Conservation (phyloP, 1,140 invertebrate genomes). For the Oppia nitens region DNA sequence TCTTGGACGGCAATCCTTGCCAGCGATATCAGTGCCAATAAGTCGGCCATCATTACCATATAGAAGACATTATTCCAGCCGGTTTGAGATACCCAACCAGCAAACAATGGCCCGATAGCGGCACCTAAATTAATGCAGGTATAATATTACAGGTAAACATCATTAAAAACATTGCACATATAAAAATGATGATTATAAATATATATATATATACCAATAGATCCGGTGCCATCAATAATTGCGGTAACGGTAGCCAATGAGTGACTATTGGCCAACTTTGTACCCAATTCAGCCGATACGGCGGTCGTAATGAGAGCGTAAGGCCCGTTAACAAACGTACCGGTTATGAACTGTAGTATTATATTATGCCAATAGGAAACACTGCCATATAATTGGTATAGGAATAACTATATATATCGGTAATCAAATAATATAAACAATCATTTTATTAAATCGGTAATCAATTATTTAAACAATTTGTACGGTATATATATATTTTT, state of each 20-base stretch:
- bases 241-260: slow-evolving; percentile 88
- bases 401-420: slow-evolving; percentile 44
- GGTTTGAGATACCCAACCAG: slow-evolving; percentile 51
- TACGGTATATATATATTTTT: too few relatives aligned
- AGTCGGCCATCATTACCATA: slow-evolving; percentile 68
- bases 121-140: too few relatives aligned
- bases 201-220: slow-evolving; percentile 35
- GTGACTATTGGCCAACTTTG: slow-evolving; percentile 67
- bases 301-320: slow-evolving; percentile 91
- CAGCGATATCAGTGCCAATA: slow-evolving; percentile 47
- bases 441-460: slow-evolving; percentile 2
- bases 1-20: slow-evolving; percentile 19
- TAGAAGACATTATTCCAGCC: slow-evolving; percentile 73
- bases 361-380: slow-evolving; percentile 39
- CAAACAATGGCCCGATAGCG: slow-evolving; percentile 71
- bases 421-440: too few relatives aligned
- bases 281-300: slow-evolving; percentile 81
- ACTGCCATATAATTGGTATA: slow-evolving; percentile 54
- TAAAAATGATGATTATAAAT: background rate
- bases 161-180: background rate
- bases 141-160: too few relatives aligned
- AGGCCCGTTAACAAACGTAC: slow-evolving; percentile 78
- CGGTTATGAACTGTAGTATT: slow-evolving; percentile 52
- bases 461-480: slow-evolving; percentile 8
- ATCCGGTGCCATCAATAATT: slow-evolving; percentile 91